Base-by-base conservation (phyloP, 92 coral and sea anemone genomes). In the Parazoanthus atlanticus region DNA sequence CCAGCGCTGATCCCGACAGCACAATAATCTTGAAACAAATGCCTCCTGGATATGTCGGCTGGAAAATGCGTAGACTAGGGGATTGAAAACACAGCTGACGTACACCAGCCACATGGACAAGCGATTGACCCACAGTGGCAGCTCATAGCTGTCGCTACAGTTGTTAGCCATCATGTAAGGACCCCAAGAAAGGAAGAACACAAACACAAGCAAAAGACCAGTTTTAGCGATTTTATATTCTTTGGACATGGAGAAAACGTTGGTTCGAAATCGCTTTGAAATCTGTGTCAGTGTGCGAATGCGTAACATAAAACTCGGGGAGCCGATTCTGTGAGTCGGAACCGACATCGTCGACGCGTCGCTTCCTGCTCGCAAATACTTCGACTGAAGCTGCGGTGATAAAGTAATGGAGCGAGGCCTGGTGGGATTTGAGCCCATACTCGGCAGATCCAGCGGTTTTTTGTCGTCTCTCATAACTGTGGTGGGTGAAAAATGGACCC, bases 161-260 rank as follows among this genome's bases (percentile, higher is more conserved):
- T 93, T 95, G 74, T 96, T 92, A 52, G 90, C 96, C 76, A 93
- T 73, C 90, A 95, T 87, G 88, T 95, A 94, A 2, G 99, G 99
- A 25, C 95, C 96, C 99, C 98, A 95, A 23, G 98, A 93, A 16
- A 95, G 76, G 71, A 94, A 93, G 80, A 96, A 96, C 79, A 96
- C 94, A 25, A 96, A 66, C 69, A 96, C 92, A 49, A 96, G 89
- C 61, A 94, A 52, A 43, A 95, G 91, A 38, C 99, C 98, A 19
- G 94, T 95, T 77, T 96, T 92, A 19, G 99, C 99, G 47, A 96
- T 94, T 90, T 93, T 95, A 89, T 93, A 96, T 85, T 96, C 99
- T 66, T 93, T 95, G 28, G 98, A 96, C 16, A 96, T 77, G 30
- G 92, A 81, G 28, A 86, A 40, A 12, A 91, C 74, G 8, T 91